Evolutionary conservation across 2,888 invertebrate species (phyloP).

Genomic region (Lochmaea crataegi): DNA sequence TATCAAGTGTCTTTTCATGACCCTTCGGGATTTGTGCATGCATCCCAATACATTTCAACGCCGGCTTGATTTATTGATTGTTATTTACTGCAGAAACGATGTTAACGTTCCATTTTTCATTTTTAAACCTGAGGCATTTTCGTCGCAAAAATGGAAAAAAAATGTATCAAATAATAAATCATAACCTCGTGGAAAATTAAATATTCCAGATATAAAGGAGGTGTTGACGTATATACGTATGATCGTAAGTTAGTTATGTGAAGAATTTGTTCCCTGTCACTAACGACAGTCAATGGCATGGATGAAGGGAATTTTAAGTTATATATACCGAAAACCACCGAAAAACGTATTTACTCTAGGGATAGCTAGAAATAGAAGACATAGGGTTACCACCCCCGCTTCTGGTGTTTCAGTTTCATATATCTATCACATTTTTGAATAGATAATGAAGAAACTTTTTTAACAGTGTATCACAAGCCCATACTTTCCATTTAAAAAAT

Average conservation of each 20-base stretch:
- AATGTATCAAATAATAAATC: conserved; percentile 17
- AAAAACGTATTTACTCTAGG: no score
- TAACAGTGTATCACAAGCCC: no score
- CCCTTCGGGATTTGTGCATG: conserved; percentile 17
- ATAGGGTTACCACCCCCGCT: no score
- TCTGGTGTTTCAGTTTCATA: no score
- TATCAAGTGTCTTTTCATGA: conserved; percentile 18
- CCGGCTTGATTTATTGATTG: conserved; percentile 32
- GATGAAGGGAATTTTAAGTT: no score
- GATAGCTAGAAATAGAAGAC: no score
- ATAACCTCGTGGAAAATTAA: conserved; percentile 20
- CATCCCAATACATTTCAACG: conserved; percentile 20
- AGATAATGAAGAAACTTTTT: no score
- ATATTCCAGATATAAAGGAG: neutral
- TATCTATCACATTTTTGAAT: no score
- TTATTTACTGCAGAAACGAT: conserved; percentile 20
- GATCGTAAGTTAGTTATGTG: neutral
- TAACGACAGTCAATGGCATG: neutral
- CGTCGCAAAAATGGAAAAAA: conserved; percentile 8
- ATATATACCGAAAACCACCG: no score
- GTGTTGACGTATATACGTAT: neutral
- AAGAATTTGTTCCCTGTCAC: neutral
- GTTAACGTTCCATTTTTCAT: conserved; percentile 34
- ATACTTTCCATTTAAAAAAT: no score
- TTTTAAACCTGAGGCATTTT: conserved; percentile 17